phyloP scores from a whole-genome alignment of 2,113 vertebrate genomes.

The Bubo bubo region DNA sequence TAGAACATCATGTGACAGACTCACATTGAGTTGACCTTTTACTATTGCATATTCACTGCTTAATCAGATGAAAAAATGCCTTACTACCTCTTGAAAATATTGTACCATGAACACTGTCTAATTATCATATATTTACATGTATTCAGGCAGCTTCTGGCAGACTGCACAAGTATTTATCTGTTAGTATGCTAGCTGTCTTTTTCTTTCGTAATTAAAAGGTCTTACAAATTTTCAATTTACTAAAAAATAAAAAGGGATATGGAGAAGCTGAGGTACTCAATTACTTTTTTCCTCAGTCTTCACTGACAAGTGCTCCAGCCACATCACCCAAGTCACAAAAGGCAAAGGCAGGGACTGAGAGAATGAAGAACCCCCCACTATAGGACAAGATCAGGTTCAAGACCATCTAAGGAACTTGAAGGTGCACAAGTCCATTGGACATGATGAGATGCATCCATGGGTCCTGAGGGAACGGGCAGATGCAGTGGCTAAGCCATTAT shows the following conservation, averaged over 20 bases:
- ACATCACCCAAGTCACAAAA: no score
- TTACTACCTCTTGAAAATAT: constrained; percentile 40
- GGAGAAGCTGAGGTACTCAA: no score
- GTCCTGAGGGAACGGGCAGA: no score
- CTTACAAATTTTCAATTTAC: neutral
- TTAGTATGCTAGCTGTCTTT: neutral
- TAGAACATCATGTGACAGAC: neutral
- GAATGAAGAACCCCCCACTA: no score
- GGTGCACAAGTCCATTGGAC: no score
- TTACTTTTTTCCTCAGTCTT: no score
- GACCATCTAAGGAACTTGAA: no score
- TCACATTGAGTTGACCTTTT: constrained; percentile 65
- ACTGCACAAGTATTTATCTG: neutral
- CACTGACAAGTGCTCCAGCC: no score
- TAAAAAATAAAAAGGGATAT: neutral
- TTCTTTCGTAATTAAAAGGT: neutral
- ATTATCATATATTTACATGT: constrained; percentile 65
- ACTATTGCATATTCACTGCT: constrained; percentile 25
- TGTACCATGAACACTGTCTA: neutral
- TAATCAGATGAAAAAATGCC: constrained; percentile 57
- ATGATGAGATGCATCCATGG: no score
- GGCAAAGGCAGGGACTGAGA: no score
- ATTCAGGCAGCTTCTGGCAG: neutral
- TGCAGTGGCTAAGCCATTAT: no score
- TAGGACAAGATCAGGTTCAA: no score